Percentiles rank a stretch among this genome's conserved stretches.
phyloP scores from a whole-genome alignment of 1,140 invertebrate genomes.

The Bombus waltoni region DNA sequence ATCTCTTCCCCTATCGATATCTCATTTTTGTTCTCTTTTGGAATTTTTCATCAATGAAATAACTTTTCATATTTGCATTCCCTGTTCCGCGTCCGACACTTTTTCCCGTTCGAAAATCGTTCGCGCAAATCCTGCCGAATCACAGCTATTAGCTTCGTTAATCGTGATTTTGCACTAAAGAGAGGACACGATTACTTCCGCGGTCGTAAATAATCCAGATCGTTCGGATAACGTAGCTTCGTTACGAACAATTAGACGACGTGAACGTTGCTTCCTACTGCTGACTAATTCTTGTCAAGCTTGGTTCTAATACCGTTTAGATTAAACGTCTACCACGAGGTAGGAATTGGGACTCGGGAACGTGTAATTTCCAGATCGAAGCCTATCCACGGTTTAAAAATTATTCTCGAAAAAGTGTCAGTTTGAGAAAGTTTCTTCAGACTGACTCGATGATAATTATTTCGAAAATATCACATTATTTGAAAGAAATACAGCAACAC shows the following conservation, averaged over 20 bases:
- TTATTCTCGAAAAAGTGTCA: too few species aligned
- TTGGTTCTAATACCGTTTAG: neutral
- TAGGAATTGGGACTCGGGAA: neutral
- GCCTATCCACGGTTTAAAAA: neutral
- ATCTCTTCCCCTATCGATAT: neutral
- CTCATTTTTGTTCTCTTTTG: neutral
- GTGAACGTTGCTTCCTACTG: neutral
- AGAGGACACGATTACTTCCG: constrained; percentile 35
- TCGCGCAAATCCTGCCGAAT: neutral
- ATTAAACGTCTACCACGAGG: neutral
- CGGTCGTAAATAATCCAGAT: constrained; percentile 51
- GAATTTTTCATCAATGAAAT: neutral
- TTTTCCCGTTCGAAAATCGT: neutral
- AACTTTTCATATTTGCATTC: neutral
- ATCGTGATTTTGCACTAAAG: constrained; percentile 39
- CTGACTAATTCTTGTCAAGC: constrained; percentile 17
- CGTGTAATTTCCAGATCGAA: neutral
- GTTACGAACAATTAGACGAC: constrained; percentile 49
- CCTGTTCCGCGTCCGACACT: neutral
- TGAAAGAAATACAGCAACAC: neutral
- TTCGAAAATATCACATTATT: too few species aligned
- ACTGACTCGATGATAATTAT: too few species aligned
- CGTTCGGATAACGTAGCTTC: constrained; percentile 22
- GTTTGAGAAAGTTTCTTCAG: too few species aligned
- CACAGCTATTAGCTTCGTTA: constrained; percentile 28